Percentiles rank a stretch among this genome's conserved stretches.
These are phyloP conservation scores for Lapara coniferarum DNA, from an alignment of 2,888 invertebrate genomes.

Conservation along the genomic window DNA sequence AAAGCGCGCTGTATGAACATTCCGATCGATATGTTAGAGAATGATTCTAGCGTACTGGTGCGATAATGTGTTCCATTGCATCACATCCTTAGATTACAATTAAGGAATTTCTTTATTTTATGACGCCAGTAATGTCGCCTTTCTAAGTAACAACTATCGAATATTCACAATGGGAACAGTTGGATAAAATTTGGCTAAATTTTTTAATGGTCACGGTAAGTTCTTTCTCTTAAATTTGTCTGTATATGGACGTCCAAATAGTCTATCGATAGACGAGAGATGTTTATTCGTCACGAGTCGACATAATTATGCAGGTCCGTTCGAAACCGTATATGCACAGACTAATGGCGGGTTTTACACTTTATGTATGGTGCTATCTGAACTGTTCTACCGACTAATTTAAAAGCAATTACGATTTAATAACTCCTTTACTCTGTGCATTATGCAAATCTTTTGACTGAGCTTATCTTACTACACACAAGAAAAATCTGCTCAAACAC, in stretches of 20 bases:
- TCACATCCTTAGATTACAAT: not conserved
- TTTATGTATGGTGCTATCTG: too few species aligned
- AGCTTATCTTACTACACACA: not conserved
- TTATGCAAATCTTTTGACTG: conserved; percentile 1
- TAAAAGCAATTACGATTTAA: not conserved
- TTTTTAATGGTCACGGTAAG: not conserved
- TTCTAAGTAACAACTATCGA: not conserved
- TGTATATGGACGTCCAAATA: too few species aligned
- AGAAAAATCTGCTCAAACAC: not conserved
- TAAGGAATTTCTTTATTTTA: too few species aligned
- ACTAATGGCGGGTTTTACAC: too few species aligned
- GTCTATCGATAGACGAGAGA: too few species aligned
- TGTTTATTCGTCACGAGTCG: too few species aligned
- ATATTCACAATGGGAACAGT: too few species aligned
- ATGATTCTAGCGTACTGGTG: not conserved
- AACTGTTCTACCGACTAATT: not conserved
- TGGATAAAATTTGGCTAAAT: too few species aligned
- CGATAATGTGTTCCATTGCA: not conserved
- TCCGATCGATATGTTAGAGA: conserved; percentile 8
- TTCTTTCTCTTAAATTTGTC: too few species aligned
- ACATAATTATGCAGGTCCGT: too few species aligned
- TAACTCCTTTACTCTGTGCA: not conserved
- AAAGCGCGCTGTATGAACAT: not conserved
- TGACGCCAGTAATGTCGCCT: not conserved
- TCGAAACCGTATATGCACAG: too few species aligned